Base-by-base conservation (phyloP, 2,888 invertebrate genomes). In the Ceramica pisi region DNA sequence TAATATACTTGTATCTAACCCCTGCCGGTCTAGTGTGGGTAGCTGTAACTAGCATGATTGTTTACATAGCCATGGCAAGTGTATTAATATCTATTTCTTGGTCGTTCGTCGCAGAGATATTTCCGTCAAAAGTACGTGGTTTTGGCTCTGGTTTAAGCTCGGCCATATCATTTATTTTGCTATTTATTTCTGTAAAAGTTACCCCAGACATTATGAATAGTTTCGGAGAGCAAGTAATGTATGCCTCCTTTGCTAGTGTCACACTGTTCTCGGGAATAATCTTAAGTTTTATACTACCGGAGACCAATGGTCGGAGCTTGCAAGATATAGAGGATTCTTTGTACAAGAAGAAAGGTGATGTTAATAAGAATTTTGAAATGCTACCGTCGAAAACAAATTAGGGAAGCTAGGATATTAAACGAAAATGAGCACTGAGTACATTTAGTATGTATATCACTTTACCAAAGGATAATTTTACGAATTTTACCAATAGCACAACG, bases 261-360 rank as follows among this genome's bases (percentile, higher is more conserved):
- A 89, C 90, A 0, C 68, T 89, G 4, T 16, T 89, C 31, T 77
- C 86, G 46, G 83, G 86, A 26, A 26, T 89, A 19, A 56, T 85
- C 8, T 74, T 93, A 51, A 78, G 77, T 62, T 92, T 90, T 74
- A 77, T 90, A 26, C 75, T 93, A 62, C 92, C 92, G 9, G 92
- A 93, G 62, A 93, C 93, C 1, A 88, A 88, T 80, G 96, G 84
- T 97, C 98, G 90, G 97, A 98, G 94, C 97, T 98, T 89, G 93
- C 97, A 89, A 97, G 97, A 67, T 94, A 98, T 84, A 96, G 97
- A 89, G 97, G 86, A 93, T 77, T 81, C 76, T 56, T 84, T 91
- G 75, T 90, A 86, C 62, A 86, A 74, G 16, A 84, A 75, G 31
- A 57, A 74, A 61, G 31, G 19, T 5, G 19, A 44, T 12, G 44